These are phyloP conservation scores for Lamprotornis superbus DNA, from an alignment of 2,113 vertebrate genomes.

Conservation along the genomic window DNA sequence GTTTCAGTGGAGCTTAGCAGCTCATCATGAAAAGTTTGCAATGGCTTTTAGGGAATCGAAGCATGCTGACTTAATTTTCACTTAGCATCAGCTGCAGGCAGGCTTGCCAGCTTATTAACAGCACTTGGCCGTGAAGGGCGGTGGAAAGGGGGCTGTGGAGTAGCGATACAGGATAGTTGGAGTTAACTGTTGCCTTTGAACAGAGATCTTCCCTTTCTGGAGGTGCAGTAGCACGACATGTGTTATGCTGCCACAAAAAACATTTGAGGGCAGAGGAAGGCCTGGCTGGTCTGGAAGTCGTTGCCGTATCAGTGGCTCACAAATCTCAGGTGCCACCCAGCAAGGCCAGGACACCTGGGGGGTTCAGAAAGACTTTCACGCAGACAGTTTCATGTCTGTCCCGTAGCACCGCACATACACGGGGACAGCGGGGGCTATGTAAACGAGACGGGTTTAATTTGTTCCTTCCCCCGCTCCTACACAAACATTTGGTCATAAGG, in stretches of 20 bases:
- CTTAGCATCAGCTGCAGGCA: neutral
- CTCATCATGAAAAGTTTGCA: neutral
- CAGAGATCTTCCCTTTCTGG: neutral
- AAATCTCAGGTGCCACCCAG: neutral
- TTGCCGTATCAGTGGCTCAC: neutral
- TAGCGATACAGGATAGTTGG: rapidly evolving
- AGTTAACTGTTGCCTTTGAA: neutral
- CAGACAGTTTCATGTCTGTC: too few relatives aligned
- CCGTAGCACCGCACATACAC: neutral
- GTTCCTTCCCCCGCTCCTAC: neutral
- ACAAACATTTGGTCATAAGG: too few relatives aligned
- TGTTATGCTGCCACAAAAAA: rapidly evolving
- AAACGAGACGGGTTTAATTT: neutral
- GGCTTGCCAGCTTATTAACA: neutral
- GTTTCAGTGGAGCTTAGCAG: neutral
- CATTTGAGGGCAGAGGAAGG: neutral
- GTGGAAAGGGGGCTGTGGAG: neutral
- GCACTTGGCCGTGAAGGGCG: neutral
- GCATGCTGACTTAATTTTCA: neutral
- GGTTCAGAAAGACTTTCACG: rapidly evolving
- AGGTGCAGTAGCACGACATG: neutral
- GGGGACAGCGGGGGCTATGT: rapidly evolving
- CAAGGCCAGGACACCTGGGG: neutral
- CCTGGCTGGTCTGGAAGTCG: neutral
- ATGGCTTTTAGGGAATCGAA: neutral